These are phyloP conservation scores for Pitta sordida DNA, from an alignment of 2,113 vertebrate species.

Conservation along the genomic window DNA sequence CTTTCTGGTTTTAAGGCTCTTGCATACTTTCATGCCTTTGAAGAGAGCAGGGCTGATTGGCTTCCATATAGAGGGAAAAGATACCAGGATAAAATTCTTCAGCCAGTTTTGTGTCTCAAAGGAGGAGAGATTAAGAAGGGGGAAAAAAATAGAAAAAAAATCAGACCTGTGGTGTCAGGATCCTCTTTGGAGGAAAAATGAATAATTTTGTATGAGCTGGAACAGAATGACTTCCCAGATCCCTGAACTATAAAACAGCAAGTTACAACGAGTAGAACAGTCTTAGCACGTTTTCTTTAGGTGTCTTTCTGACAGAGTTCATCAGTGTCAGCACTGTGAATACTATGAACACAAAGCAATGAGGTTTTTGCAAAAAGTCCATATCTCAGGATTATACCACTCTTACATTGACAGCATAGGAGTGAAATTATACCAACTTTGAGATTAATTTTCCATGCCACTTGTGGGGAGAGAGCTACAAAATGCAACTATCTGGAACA, in stretches of 20 bases:
- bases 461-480: neutral
- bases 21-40: neutral
- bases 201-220: neutral
- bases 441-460: neutral
- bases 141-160: neutral
- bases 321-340: neutral
- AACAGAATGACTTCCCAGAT: neutral
- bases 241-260: neutral
- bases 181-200: neutral
- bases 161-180: neutral
- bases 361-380: neutral
- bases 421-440: neutral
- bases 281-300: neutral
- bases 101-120: neutral
- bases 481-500: neutral
- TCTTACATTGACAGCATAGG: neutral
- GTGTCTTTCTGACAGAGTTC: neutral
- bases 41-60: neutral
- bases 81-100: neutral
- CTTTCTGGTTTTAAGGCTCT: neutral
- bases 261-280: neutral
- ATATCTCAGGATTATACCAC: neutral
- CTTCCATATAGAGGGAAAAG: neutral
- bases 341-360: neutral
- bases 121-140: neutral